Evolutionary conservation across 2,797 vertebrate species (phyloP).

Genomic region (Spatula clypeata): DNA sequence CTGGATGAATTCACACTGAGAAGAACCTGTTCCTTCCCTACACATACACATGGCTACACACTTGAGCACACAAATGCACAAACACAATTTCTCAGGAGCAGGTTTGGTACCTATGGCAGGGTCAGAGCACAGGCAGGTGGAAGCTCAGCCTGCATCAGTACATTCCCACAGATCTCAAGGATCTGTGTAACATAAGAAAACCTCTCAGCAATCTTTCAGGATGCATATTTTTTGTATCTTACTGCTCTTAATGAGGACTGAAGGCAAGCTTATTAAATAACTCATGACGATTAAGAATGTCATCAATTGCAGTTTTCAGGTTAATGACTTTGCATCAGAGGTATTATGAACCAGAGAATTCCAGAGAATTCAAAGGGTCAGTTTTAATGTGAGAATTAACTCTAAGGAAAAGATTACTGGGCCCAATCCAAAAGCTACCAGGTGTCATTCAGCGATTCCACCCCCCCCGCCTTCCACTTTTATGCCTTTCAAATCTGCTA

Average conservation of each 20-base stretch:
- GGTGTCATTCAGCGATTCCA: not conserved
- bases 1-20: not conserved
- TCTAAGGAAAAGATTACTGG: not conserved
- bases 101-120: not conserved
- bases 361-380: not conserved
- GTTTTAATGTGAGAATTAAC: not conserved
- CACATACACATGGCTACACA: fast-evolving
- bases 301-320: not conserved
- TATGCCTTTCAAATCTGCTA: not conserved
- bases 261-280: conserved; percentile 20
- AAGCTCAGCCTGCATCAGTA: fast-evolving
- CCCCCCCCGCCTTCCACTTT: not conserved
- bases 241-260: not conserved
- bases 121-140: not conserved
- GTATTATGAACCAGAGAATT: not conserved
- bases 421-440: not conserved
- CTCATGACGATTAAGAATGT: not conserved
- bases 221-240: not conserved
- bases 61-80: not conserved
- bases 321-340: not conserved
- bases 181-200: not conserved
- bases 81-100: not conserved
- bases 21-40: not conserved
- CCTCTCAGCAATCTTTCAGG: not conserved
- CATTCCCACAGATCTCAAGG: not conserved